Percentiles rank a stretch among this genome's conserved stretches.
These are phyloP conservation scores for Pseudopodoces humilis DNA, from an alignment of 2,113 vertebrate genomes.

Conservation along the genomic window DNA sequence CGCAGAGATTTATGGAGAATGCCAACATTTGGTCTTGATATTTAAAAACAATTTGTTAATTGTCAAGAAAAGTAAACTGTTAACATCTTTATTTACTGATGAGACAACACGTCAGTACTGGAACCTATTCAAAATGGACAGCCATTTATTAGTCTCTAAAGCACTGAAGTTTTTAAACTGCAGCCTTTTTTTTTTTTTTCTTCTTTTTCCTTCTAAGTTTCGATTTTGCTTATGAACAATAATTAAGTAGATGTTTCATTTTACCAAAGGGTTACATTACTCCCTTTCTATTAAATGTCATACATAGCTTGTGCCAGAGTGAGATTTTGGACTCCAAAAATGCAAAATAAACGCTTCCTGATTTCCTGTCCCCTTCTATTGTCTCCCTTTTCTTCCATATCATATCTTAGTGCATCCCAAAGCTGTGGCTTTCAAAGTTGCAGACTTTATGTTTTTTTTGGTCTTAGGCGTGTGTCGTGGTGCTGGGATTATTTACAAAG, in stretches of 20 bases:
- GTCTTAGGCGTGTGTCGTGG: rapidly evolving
- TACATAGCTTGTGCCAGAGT: neutral
- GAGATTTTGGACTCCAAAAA: neutral
- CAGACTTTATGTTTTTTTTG: neutral
- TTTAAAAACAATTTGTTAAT: conserved; percentile 72
- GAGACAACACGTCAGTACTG: conserved; percentile 44
- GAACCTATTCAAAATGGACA: conserved; percentile 65
- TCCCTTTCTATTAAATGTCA: neutral
- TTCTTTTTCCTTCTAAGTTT: neutral
- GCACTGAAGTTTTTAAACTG: neutral
- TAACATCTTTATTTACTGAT: conserved; percentile 75
- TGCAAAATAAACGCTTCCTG: neutral
- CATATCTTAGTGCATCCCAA: neutral
- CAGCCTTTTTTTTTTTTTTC: neutral
- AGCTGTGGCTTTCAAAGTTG: neutral
- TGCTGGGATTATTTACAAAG: neutral
- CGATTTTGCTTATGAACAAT: neutral
- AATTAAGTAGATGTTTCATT: neutral
- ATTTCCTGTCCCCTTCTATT: neutral
- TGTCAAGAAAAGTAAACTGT: conserved; percentile 71
- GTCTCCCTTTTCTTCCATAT: neutral
- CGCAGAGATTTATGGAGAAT: conserved; percentile 54
- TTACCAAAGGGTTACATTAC: neutral
- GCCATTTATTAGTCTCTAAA: conserved; percentile 47
- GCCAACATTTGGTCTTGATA: conserved; percentile 71